Evolutionary conservation across 2,113 vertebrate species (phyloP).

Genomic region (Scartelaos histophorus): DNA sequence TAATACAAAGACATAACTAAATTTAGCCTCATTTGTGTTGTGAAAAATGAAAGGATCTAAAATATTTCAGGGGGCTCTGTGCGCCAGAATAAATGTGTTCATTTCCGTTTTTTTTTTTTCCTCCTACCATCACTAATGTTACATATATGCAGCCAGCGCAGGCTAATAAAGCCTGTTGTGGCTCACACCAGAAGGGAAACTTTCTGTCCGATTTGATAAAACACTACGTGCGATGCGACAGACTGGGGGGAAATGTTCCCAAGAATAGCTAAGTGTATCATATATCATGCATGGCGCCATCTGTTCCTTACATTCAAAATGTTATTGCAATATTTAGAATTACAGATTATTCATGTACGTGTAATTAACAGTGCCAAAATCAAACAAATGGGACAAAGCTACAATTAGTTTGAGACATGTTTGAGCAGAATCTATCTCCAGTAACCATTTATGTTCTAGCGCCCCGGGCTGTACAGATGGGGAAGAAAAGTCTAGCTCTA

Average conservation of each 20-base stretch:
- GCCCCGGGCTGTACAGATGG: conserved; percentile 60
- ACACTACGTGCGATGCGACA: conserved; percentile 59
- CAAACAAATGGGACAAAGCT: conserved; percentile 67
- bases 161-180: conserved; percentile 29
- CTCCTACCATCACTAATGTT: background rate
- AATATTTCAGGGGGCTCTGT: conserved; percentile 2
- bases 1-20: conserved; percentile 13
- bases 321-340: conserved; percentile 78
- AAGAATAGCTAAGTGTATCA: conserved; percentile 77
- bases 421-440: conserved; percentile 67
- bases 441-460: conserved; percentile 66
- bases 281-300: conserved; percentile 75
- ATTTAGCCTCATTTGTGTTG: conserved; percentile 7
- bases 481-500: conserved; percentile 53
- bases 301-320: conserved; percentile 73
- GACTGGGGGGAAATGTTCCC: conserved; percentile 74
- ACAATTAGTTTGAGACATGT: conserved; percentile 61
- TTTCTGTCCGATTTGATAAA: conserved; percentile 71
- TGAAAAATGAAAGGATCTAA: conserved; percentile 1
- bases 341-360: conserved; percentile 73
- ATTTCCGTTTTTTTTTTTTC: conserved; percentile 9
- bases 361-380: conserved; percentile 73
- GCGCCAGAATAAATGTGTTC: conserved; percentile 21
- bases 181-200: conserved; percentile 60
- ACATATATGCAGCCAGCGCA: background rate